Percentiles rank a stretch among this genome's conserved stretches.
Conservation (phyloP, 37 sponge, comb jelly and placozoan genomes). For the Haliclona indistincta region DNA sequence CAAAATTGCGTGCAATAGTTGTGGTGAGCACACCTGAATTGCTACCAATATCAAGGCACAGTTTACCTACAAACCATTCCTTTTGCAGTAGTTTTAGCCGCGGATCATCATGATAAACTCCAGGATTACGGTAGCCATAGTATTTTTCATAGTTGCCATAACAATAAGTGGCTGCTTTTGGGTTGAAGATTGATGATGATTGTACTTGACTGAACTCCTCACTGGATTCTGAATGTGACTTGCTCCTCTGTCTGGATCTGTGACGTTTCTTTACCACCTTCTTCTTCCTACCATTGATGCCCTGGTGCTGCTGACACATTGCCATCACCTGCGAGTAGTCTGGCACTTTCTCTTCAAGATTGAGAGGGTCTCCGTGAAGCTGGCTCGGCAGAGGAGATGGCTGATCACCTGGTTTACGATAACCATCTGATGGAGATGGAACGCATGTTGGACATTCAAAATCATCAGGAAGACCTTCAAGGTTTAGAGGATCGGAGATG, state of each 20-base stretch:
- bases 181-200: neutral
- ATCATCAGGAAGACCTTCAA: conserved; percentile 6
- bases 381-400: conserved; percentile 45
- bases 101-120: conserved; percentile 41
- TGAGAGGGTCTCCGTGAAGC: conserved; percentile 69
- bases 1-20: conserved; percentile 70
- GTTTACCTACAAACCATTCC: conserved; percentile 87
- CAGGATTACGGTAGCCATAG: conserved; percentile 93
- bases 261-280: neutral
- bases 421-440: conserved; percentile 48
- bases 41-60: conserved; percentile 95
- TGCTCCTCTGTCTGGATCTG: neutral
- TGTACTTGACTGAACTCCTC: neutral
- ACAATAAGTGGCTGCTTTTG: conserved; percentile 43
- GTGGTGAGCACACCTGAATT: conserved; percentile 95
- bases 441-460: conserved; percentile 68
- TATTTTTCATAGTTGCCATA: conserved; percentile 96
- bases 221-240: neutral
- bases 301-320: neutral
- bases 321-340: neutral
- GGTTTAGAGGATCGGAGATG: conserved; percentile 84
- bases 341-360: conserved; percentile 49
- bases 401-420: neutral
- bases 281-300: neutral
- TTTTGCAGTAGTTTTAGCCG: conserved; percentile 58